phyloP scores from a whole-genome alignment of 2,888 invertebrate genomes.

The Catotricha subobsoleta region DNA sequence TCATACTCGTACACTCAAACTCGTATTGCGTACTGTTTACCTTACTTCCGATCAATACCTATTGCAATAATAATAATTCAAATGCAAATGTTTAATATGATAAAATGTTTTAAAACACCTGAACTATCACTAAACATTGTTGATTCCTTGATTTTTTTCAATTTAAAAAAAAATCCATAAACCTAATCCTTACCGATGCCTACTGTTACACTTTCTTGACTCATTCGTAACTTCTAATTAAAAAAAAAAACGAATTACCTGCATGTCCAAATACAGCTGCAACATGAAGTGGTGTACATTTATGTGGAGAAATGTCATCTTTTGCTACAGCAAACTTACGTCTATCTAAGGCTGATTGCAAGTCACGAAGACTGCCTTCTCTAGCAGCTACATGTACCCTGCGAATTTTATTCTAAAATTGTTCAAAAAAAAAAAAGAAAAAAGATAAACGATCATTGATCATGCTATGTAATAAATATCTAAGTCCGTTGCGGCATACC shows the following conservation, averaged over 20 bases:
- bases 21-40: too few species aligned
- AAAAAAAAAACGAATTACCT: slow-evolving; percentile 27
- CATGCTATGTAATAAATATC: background rate
- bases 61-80: too few species aligned
- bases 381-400: slow-evolving; percentile 72
- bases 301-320: slow-evolving; percentile 64
- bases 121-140: too few species aligned
- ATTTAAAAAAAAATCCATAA: too few species aligned
- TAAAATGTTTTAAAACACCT: too few species aligned
- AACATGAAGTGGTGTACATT: slow-evolving; percentile 72
- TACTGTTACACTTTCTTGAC: too few species aligned
- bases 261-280: slow-evolving; percentile 72
- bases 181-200: too few species aligned
- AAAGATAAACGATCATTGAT: background rate
- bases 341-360: slow-evolving; percentile 71
- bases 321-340: slow-evolving; percentile 81
- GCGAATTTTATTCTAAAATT: slow-evolving; percentile 64
- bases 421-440: slow-evolving; percentile 5
- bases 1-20: too few species aligned
- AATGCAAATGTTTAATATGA: too few species aligned
- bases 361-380: slow-evolving; percentile 64
- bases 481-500: slow-evolving; percentile 34
- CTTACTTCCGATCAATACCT: too few species aligned
- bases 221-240: slow-evolving; percentile 29
- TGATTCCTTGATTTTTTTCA: too few species aligned